Conservation (phyloP, 30 jellyfish, hydroid and myxozoan species). For the Aurelia aurita region DNA sequence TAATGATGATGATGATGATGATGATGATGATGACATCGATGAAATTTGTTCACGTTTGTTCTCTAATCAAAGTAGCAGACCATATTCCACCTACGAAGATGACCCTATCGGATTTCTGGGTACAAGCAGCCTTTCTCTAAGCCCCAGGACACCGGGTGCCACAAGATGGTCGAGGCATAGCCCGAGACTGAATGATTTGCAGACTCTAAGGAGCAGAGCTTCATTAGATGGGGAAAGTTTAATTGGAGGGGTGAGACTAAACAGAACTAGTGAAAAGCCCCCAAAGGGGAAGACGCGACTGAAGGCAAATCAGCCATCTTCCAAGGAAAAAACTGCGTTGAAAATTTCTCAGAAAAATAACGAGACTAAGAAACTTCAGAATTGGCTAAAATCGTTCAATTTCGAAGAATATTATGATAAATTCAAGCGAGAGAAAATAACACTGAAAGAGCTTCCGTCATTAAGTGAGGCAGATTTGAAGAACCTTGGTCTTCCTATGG, state of each 20-base stretch:
- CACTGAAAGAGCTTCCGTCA: constrained; percentile 38
- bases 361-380: constrained; percentile 20
- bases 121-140: background rate
- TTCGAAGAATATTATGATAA: constrained; percentile 44
- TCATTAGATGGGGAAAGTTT: background rate
- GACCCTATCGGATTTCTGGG: background rate
- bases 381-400: constrained; percentile 28
- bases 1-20: no score
- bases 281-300: background rate
- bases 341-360: background rate
- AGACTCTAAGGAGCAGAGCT: background rate
- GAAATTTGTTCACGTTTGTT: background rate
- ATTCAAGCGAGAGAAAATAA: constrained; percentile 39
- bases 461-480: constrained; percentile 42
- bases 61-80: background rate
- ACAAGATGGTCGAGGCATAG: background rate
- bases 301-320: background rate
- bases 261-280: background rate
- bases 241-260: background rate
- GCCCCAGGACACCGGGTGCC: background rate
- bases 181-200: no score
- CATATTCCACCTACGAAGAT: background rate
- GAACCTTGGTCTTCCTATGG: constrained; percentile 60
- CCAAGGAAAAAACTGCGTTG: background rate
- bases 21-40: no score